These are phyloP conservation scores for Pseudanteris insignis DNA, from an alignment of 2,888 invertebrate species.

Conservation along the genomic window DNA sequence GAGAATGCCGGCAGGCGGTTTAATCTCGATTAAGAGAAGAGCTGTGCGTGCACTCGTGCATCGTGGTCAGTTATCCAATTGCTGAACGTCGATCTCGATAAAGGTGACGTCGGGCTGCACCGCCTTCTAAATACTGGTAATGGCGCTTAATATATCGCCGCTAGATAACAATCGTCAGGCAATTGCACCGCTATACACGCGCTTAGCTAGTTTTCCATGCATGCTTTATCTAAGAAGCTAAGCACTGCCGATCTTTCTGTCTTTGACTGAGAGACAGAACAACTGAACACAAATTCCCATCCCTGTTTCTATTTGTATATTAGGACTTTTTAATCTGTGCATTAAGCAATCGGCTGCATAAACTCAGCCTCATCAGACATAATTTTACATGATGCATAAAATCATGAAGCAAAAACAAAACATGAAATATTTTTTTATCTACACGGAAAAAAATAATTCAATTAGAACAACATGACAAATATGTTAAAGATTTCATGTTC, in stretches of 20 bases:
- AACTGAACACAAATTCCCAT: no score
- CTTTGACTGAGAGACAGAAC: not conserved
- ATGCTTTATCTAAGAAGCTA: slow-evolving; percentile 12
- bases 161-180: slow-evolving; percentile 60
- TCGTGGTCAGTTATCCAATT: slow-evolving; percentile 44
- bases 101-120: slow-evolving; percentile 50
- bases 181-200: no score
- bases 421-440: no score
- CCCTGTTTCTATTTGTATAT: no score
- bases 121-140: slow-evolving; percentile 63
- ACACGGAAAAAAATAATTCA: no score
- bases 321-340: no score
- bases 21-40: slow-evolving; percentile 46
- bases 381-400: no score
- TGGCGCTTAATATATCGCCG: slow-evolving; percentile 62
- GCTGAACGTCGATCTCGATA: slow-evolving; percentile 54
- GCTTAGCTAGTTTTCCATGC: slow-evolving; percentile 50
- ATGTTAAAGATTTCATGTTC: no score
- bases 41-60: slow-evolving; percentile 41
- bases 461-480: no score
- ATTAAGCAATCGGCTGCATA: no score
- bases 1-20: slow-evolving; percentile 39
- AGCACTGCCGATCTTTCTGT: slow-evolving; percentile 10
- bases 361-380: no score
- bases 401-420: no score